Conservation (phyloP, 2,888 invertebrate genomes). For the Lycaena phlaeas region DNA sequence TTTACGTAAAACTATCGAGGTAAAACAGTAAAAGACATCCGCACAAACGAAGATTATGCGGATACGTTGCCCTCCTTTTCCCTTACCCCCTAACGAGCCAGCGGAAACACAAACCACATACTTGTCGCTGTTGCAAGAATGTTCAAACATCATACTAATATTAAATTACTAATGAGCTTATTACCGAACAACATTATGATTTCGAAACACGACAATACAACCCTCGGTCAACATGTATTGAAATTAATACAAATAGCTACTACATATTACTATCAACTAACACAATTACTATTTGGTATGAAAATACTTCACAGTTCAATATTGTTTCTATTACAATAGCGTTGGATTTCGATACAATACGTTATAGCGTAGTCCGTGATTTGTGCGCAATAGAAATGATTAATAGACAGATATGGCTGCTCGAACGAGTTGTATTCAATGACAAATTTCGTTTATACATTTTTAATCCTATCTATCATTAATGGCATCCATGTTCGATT, state of each 20-base stretch:
- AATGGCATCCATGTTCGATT: background rate
- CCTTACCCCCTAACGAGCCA: no score
- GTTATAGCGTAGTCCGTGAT: conserved; percentile 4
- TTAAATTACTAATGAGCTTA: no score
- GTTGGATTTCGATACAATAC: conserved; percentile 8
- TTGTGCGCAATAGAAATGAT: conserved; percentile 8
- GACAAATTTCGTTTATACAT: background rate
- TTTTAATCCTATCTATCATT: background rate
- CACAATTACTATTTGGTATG: conserved; percentile 3
- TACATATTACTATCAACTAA: conserved; percentile 3
- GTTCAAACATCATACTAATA: no score
- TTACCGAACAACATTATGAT: no score
- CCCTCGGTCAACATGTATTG: background rate
- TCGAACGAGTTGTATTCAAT: background rate
- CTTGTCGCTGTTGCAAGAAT: no score
- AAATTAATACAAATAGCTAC: conserved; percentile 1
- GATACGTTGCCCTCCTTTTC: no score
- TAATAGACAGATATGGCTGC: conserved; percentile 6
- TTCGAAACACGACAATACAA: no score
- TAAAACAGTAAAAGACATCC: no score
- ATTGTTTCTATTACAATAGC: conserved; percentile 11
- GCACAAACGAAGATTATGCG: no score
- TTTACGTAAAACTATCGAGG: no score
- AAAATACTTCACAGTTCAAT: conserved; percentile 3
- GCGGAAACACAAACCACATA: no score